Evolutionary conservation across 1,140 invertebrate genomes (phyloP).

Genomic region (Cydia pomonella): DNA sequence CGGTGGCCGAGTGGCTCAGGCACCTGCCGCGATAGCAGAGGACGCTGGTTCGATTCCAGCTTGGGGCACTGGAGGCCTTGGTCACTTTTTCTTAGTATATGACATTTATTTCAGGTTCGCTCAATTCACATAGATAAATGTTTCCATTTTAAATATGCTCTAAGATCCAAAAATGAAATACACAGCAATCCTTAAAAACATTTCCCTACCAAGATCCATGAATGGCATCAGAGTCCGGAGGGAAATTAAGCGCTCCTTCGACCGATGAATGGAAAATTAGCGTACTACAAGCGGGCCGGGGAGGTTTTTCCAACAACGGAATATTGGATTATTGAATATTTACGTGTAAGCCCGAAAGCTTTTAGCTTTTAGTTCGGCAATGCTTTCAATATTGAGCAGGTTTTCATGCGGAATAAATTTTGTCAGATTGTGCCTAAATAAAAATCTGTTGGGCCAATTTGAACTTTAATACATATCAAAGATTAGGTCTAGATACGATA

Average conservation of each 20-base stretch:
- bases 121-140: no score
- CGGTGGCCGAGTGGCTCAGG: no score
- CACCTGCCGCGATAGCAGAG: no score
- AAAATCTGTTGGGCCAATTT: no score
- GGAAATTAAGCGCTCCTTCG: conserved; percentile 4
- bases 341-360: conserved; percentile 5
- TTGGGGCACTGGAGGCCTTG: no score
- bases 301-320: background rate
- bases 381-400: background rate
- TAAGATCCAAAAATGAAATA: background rate
- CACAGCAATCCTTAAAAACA: background rate
- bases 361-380: conserved; percentile 5
- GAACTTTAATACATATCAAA: no score
- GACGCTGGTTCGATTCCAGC: no score
- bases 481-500: no score
- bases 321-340: conserved; percentile 12
- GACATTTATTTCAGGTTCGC: no score
- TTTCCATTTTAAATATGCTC: no score
- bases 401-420: background rate
- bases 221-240: background rate
- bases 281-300: background rate
- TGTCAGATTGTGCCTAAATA: no score
- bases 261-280: conserved; percentile 30
- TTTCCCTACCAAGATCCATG: background rate
- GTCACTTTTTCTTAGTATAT: no score